phyloP scores from a whole-genome alignment of 1,140 invertebrate genomes.

The Drosophila sturtevanti region DNA sequence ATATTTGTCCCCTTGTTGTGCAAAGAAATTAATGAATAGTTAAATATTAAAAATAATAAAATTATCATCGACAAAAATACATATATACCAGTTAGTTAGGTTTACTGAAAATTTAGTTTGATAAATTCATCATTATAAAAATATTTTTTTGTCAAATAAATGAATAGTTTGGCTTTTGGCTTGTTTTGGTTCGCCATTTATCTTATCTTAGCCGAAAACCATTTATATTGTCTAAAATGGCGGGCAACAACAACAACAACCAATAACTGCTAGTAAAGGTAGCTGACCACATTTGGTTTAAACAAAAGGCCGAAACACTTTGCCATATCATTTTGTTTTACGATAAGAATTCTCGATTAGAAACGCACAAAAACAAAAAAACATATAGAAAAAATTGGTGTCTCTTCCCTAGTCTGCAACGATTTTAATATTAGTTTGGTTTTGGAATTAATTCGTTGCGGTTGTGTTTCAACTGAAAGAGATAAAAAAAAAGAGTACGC shows the following conservation, averaged over 20 bases:
- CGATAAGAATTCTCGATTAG: constrained; percentile 66
- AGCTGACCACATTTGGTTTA: constrained; percentile 67
- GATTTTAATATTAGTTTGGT: constrained; percentile 34
- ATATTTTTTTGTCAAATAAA: constrained; percentile 28
- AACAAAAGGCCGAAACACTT: constrained; percentile 48
- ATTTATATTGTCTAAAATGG: constrained; percentile 64
- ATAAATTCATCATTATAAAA: constrained; percentile 33
- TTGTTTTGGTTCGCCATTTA: constrained; percentile 18
- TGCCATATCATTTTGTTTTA: constrained; percentile 53
- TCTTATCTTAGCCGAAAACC: constrained; percentile 52
- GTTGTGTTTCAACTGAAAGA: constrained; percentile 34
- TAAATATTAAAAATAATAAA: too few relatives aligned
- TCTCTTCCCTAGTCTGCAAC: constrained; percentile 16
- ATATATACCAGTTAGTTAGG: too few relatives aligned
- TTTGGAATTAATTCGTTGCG: constrained; percentile 35
- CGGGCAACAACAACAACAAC: constrained; percentile 24
- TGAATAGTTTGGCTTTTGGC: not conserved
- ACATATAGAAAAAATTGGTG: constrained; percentile 2
- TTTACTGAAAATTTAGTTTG: not conserved
- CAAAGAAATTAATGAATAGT: too few relatives aligned
- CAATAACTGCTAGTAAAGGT: constrained; percentile 21
- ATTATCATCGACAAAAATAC: too few relatives aligned
- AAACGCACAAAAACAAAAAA: constrained; percentile 35
- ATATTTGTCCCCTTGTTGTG: too few relatives aligned
- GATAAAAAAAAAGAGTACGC: not conserved